These are phyloP conservation scores for Hydractinia symbiolongicarpus DNA, from an alignment of 30 jellyfish, hydroid and myxozoan species.

Conservation along the genomic window DNA sequence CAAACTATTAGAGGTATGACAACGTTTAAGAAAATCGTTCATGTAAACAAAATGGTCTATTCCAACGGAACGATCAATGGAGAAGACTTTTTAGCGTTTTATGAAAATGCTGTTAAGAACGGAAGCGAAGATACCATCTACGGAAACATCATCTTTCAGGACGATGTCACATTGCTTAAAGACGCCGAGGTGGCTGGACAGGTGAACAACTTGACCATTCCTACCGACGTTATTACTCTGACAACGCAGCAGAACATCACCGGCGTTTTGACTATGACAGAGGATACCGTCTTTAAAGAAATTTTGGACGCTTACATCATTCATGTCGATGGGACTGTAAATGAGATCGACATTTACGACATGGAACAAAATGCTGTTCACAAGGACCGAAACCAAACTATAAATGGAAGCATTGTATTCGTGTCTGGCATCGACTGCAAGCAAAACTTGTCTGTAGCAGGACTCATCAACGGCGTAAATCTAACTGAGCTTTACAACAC, in stretches of 20 bases:
- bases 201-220: conserved; percentile 45
- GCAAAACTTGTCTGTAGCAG: conserved; percentile 55
- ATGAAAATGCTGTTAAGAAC: conserved; percentile 43
- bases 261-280: conserved; percentile 36
- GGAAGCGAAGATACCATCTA: conserved; percentile 33
- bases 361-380: conserved; percentile 46
- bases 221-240: conserved; percentile 62
- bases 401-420: conserved; percentile 42
- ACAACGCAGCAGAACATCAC: conserved; percentile 49
- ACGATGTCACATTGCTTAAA: conserved; percentile 3
- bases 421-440: conserved; percentile 40
- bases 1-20: conserved; percentile 61
- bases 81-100: conserved; percentile 41
- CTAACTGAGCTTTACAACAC: conserved; percentile 44
- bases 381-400: conserved; percentile 43
- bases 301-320: conserved; percentile 29
- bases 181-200: conserved; percentile 33
- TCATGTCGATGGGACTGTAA: conserved; percentile 45
- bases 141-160: conserved; percentile 31
- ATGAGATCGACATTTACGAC: conserved; percentile 69
- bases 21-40: conserved; percentile 37
- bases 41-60: conserved; percentile 20
- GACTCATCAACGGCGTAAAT: conserved; percentile 60
- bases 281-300: conserved; percentile 40
- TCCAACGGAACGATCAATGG: conserved; percentile 40